These are phyloP conservation scores for Hoplostethus mediterraneus DNA, from an alignment of 2,797 vertebrate species.

Conservation along the genomic window DNA sequence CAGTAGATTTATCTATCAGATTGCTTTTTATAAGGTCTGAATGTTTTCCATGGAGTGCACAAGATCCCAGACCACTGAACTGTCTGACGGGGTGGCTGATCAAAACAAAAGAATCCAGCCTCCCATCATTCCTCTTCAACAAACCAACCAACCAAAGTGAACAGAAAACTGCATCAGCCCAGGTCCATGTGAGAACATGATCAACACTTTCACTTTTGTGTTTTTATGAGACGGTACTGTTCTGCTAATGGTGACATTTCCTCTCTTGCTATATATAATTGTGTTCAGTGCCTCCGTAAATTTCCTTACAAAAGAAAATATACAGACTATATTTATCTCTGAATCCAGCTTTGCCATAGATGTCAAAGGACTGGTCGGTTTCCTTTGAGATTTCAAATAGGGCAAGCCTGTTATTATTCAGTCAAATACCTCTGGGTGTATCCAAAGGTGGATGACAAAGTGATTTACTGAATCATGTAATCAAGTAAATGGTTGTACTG, in stretches of 20 bases:
- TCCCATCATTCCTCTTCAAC: slow-evolving; percentile 44
- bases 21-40: slow-evolving; percentile 45
- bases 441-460: slow-evolving; percentile 62
- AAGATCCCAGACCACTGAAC: slow-evolving; percentile 27
- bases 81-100: slow-evolving; percentile 11
- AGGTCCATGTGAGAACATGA: slow-evolving; percentile 41
- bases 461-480: slow-evolving; percentile 60
- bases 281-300: slow-evolving; percentile 78
- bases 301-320: slow-evolving; percentile 66
- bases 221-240: slow-evolving; percentile 58
- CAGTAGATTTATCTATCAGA: slow-evolving; percentile 22
- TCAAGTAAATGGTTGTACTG: slow-evolving; percentile 62
- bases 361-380: slow-evolving; percentile 48
- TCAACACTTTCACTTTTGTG: slow-evolving; percentile 15
- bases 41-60: slow-evolving; percentile 53
- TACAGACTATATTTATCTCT: slow-evolving; percentile 72
- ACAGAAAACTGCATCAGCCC: slow-evolving; percentile 41
- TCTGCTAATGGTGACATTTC: slow-evolving; percentile 31
- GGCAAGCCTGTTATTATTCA: slow-evolving; percentile 62
- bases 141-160: slow-evolving; percentile 69
- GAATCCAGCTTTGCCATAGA: slow-evolving; percentile 48
- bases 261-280: slow-evolving; percentile 57
- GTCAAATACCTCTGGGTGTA: slow-evolving; percentile 73
- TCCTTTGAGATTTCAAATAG: slow-evolving; percentile 49
- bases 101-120: neutral